These are phyloP conservation scores for Drosophila kurseongensis DNA, from an alignment of 1,140 invertebrate genomes.

Conservation along the genomic window DNA sequence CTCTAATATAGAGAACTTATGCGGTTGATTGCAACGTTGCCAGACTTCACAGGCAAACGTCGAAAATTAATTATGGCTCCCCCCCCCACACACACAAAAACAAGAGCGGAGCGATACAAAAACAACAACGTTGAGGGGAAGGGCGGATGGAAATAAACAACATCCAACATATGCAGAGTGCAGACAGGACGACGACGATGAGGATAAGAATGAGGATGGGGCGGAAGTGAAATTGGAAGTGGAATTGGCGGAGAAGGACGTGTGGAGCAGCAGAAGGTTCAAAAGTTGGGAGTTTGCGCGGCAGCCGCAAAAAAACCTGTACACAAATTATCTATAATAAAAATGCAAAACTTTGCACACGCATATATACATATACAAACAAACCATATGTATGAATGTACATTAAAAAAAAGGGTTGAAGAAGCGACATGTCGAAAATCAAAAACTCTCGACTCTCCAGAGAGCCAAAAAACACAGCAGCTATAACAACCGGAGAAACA, in stretches of 20 bases:
- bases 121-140: constrained; percentile 14
- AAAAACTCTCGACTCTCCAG: constrained; percentile 77
- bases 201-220: constrained; percentile 6
- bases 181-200: constrained; percentile 40
- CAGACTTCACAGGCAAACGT: constrained; percentile 58
- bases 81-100: constrained; percentile 41
- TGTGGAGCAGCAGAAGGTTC: constrained; percentile 48
- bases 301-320: constrained; percentile 78
- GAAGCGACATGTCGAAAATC: constrained; percentile 78
- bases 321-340: constrained; percentile 83
- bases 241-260: constrained; percentile 13
- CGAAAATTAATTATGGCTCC: constrained; percentile 72
- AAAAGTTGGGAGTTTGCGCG: constrained; percentile 78
- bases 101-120: constrained; percentile 21
- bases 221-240: constrained; percentile 3
- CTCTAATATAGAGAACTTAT: constrained; percentile 46
- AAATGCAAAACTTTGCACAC: constrained; percentile 76
- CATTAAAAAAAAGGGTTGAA: constrained; percentile 73
- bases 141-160: constrained; percentile 30
- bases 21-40: constrained; percentile 60
- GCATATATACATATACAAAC: constrained; percentile 8
- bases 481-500: constrained; percentile 41
- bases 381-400: constrained; percentile 3
- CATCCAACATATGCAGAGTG: constrained; percentile 53
- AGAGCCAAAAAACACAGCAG: constrained; percentile 58